Conservation (phyloP, 2,113 vertebrate genomes). For the Pica pica region DNA sequence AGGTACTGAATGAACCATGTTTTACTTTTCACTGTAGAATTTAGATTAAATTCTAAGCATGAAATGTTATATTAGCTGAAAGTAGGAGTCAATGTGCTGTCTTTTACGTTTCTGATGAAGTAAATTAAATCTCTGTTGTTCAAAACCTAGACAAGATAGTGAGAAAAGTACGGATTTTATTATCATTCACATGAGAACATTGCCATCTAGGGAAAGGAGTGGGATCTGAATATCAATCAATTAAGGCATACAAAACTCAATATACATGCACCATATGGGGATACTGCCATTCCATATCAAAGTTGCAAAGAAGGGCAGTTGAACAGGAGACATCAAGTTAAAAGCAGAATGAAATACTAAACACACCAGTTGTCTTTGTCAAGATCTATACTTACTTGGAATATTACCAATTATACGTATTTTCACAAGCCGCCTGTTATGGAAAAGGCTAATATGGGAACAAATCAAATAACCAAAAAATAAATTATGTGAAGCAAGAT, state of each 20-base stretch:
- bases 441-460: not conserved
- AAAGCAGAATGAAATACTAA: not conserved
- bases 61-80: not conserved
- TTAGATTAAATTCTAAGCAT: not conserved
- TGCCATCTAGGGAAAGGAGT: not conserved
- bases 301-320: not conserved
- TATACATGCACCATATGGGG: not conserved
- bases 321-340: not conserved
- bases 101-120: not conserved
- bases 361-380: not conserved
- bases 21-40: conserved; percentile 13
- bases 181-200: not conserved
- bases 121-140: not conserved
- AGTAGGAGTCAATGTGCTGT: not conserved
- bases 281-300: not conserved
- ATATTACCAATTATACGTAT: not conserved
- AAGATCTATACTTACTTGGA: not conserved
- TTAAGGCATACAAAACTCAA: not conserved
- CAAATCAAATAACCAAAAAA: not conserved
- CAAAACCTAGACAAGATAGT: not conserved
- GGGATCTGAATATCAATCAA: not conserved
- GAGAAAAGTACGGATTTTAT: not conserved
- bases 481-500: not conserved
- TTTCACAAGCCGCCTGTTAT: not conserved
- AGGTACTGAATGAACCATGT: conserved; percentile 79